phyloP scores from a whole-genome alignment of 2,888 invertebrate species.

The Lepidochitona cinerea region DNA sequence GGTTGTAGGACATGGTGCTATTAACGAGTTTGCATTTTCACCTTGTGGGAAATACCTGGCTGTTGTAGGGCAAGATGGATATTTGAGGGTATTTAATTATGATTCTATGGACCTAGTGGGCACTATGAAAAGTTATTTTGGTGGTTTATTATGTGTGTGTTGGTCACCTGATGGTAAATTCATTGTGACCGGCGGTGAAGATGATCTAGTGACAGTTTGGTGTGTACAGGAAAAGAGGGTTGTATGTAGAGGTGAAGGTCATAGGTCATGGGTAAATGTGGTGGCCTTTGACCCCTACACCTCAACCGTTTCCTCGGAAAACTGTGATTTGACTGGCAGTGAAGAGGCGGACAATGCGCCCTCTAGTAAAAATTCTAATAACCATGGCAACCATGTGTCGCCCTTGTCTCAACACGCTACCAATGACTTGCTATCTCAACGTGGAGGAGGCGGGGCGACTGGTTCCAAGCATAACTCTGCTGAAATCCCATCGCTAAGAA shows the following conservation, averaged over 20 bases:
- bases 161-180: constrained; percentile 98
- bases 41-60: constrained; percentile 95
- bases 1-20: constrained; percentile 76
- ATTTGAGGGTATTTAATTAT: constrained; percentile 95
- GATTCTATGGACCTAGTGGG: constrained; percentile 97
- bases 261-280: constrained; percentile 97
- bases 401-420: background rate
- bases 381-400: background rate
- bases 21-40: constrained; percentile 98
- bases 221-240: constrained; percentile 92
- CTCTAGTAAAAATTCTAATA: constrained; percentile 2
- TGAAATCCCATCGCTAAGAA: constrained; percentile 35
- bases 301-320: constrained; percentile 76
- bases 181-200: constrained; percentile 95
- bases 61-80: constrained; percentile 89
- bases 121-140: constrained; percentile 94
- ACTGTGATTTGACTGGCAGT: constrained; percentile 72
- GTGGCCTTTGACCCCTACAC: constrained; percentile 82
- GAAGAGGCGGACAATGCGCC: constrained; percentile 58
- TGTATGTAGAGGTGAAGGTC: constrained; percentile 97
- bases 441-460: constrained; percentile 15
- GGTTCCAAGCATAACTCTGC: constrained; percentile 36
- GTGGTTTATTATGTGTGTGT: constrained; percentile 96
- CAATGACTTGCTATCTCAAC: constrained; percentile 6
- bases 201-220: constrained; percentile 98